Evolutionary conservation across 2,888 invertebrate genomes (phyloP).

Genomic region (Nephrocerus scutellatus): DNA sequence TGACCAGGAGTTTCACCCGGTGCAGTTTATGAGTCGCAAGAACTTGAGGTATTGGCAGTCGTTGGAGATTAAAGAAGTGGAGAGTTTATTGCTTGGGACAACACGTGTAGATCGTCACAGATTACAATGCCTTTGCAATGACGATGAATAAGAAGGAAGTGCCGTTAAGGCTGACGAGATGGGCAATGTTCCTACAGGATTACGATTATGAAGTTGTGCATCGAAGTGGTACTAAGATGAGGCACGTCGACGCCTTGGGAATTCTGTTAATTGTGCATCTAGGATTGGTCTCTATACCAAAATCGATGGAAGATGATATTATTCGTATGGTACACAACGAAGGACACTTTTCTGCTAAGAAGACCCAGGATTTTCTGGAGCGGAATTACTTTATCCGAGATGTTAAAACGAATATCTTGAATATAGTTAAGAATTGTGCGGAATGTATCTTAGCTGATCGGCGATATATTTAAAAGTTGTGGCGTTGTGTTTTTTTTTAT

Average conservation of each 20-base stretch:
- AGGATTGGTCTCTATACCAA: too few relatives aligned
- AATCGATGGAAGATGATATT: too few relatives aligned
- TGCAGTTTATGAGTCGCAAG: slow-evolving; percentile 25
- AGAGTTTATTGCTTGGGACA: slow-evolving; percentile 31
- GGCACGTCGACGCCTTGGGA: slow-evolving; percentile 20
- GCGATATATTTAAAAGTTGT: too few relatives aligned
- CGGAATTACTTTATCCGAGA: too few relatives aligned
- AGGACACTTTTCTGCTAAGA: too few relatives aligned
- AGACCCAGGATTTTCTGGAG: too few relatives aligned
- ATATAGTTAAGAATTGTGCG: too few relatives aligned
- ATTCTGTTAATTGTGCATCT: too few relatives aligned
- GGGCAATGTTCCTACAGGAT: slow-evolving; percentile 15
- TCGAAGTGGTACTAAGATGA: slow-evolving; percentile 14
- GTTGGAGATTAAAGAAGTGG: slow-evolving; percentile 19
- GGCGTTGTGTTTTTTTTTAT: too few relatives aligned
- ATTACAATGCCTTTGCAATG: slow-evolving; percentile 32
- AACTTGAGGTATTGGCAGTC: slow-evolving; percentile 22
- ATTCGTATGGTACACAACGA: too few relatives aligned
- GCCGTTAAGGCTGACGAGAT: slow-evolving; percentile 11
- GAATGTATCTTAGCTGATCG: too few relatives aligned
- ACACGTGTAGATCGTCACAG: slow-evolving; percentile 31
- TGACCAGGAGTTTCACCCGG: slow-evolving; percentile 12
- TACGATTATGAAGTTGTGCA: slow-evolving; percentile 16
- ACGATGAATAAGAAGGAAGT: slow-evolving; percentile 32
- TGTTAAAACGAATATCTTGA: too few relatives aligned